Evolutionary conservation across 23 tunicate species (phyloP), one percentile per base, ranked within the genome.

Genomic region (Styela plicata): DNA sequence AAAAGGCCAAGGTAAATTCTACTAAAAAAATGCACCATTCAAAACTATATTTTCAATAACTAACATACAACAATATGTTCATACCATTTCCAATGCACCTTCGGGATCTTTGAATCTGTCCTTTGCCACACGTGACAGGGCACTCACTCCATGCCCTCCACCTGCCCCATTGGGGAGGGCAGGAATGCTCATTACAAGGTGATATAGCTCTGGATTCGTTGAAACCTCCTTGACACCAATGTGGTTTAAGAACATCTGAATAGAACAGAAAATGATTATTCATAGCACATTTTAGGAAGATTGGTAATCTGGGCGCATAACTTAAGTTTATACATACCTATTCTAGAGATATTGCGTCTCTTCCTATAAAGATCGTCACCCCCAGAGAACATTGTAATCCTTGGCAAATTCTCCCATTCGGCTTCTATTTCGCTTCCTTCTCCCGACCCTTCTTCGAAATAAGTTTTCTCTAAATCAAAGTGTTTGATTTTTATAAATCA

Each of bases 101-200:
- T 23, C 81, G 27, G 18, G 64, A n/a, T 44, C 81, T 36, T 1
- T 44, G 81, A 10, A 21, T 29, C 64, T 80, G 73, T 7, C 86
- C 80, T 37, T 25, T 61, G 0, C 86, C 86, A 34, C 86, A 83
- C 23, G 86, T 83, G 3, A 57, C 86, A 7, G 86, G 74, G 32
- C 86, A 83, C 21, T 53, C 80, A 31, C 80, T 73, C 86, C 86
- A 83, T 27, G 80, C n/a, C 44, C 44, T 34, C 86, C 86, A 83
- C 17, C 31, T 5, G 16, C 35, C 19, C 86, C 86, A 83, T 35
- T 52, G 10, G 29, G 79, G 80, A 20, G 57, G 86, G 57, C 86
- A 83, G 10, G 30, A 22, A 44, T 64, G 63, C 20, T 75, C 69
- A 24, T 74, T 73, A 31, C 87, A 83, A 70, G 71, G 30, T 22